phyloP scores from a whole-genome alignment of 2,888 invertebrate species.

The Oligia strigilis region DNA sequence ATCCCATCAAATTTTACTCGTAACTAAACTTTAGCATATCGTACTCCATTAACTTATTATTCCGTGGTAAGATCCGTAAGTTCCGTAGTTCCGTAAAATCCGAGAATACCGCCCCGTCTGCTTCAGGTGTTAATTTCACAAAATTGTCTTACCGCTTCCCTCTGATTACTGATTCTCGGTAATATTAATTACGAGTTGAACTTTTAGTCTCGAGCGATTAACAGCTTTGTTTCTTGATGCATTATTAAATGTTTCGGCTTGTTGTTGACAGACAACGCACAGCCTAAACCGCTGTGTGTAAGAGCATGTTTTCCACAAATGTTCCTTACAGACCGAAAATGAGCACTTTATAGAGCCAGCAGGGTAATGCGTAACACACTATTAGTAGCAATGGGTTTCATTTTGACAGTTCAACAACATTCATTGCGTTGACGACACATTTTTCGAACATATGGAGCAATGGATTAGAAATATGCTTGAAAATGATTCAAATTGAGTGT shows the following conservation, averaged over 20 bases:
- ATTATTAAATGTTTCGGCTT: constrained; percentile 42
- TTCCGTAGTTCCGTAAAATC: constrained; percentile 56
- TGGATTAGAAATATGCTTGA: too few species aligned
- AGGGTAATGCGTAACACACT: too few species aligned
- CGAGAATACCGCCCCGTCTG: constrained; percentile 31
- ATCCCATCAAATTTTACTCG: background rate
- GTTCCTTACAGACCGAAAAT: background rate
- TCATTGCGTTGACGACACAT: too few species aligned
- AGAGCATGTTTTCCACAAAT: background rate
- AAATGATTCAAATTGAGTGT: too few species aligned
- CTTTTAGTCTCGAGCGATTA: constrained; percentile 56
- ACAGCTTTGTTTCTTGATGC: constrained; percentile 49
- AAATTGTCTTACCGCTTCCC: constrained; percentile 62
- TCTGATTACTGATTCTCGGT: constrained; percentile 60
- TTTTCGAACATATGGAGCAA: too few species aligned
- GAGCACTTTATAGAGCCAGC: background rate
- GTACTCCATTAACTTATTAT: constrained; percentile 36
- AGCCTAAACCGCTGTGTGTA: background rate
- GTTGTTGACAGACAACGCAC: background rate
- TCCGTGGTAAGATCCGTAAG: constrained; percentile 42
- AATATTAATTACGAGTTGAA: constrained; percentile 59
- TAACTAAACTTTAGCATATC: background rate
- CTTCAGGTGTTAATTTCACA: constrained; percentile 66
- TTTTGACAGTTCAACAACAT: too few species aligned
- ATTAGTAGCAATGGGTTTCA: too few species aligned